phyloP scores from a whole-genome alignment of 2,113 vertebrate species.

The Nerophis ophidion region DNA sequence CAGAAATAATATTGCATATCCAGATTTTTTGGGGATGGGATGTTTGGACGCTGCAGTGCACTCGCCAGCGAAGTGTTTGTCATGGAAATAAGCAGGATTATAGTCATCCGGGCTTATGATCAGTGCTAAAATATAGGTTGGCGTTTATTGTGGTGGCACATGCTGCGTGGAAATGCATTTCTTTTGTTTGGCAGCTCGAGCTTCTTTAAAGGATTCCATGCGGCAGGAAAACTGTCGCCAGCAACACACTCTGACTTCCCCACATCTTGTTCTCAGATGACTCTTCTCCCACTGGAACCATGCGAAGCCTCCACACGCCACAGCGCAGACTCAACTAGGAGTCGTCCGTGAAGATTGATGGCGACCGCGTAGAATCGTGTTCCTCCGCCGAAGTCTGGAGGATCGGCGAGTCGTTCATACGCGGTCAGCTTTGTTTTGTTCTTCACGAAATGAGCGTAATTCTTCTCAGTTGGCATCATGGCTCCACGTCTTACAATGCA shows the following conservation, averaged over 20 bases:
- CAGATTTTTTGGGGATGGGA: conserved; percentile 49
- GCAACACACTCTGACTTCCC: conserved; percentile 16
- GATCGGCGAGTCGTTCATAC: conserved; percentile 52
- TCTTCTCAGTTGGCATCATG: conserved; percentile 52
- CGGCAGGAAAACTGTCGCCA: conserved; percentile 11
- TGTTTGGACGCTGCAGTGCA: conserved; percentile 55
- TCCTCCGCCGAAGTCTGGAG: conserved; percentile 54
- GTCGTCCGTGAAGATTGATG: conserved; percentile 42
- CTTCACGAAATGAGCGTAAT: conserved; percentile 63
- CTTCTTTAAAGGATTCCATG: conserved; percentile 15
- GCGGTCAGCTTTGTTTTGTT: conserved; percentile 68
- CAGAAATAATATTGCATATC: conserved; percentile 58
- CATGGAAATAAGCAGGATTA: conserved; percentile 68
- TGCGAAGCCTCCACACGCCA: conserved; percentile 49
- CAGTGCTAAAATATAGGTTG: conserved; percentile 57
- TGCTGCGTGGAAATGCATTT: conserved; percentile 35
- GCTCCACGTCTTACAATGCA: conserved; percentile 60
- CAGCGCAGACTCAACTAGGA: conserved; percentile 42
- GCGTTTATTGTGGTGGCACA: conserved; percentile 47
- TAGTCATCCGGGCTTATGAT: conserved; percentile 59
- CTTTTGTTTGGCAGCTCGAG: conserved; percentile 25
- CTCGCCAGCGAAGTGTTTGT: conserved; percentile 69
- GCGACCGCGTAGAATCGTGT: conserved; percentile 54
- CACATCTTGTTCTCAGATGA: conserved; percentile 31
- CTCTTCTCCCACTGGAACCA: conserved; percentile 54